Evolutionary conservation across 2,888 invertebrate species (phyloP), one percentile per base, ranked within the genome.

Genomic region (Leistus spinibarbis): DNA sequence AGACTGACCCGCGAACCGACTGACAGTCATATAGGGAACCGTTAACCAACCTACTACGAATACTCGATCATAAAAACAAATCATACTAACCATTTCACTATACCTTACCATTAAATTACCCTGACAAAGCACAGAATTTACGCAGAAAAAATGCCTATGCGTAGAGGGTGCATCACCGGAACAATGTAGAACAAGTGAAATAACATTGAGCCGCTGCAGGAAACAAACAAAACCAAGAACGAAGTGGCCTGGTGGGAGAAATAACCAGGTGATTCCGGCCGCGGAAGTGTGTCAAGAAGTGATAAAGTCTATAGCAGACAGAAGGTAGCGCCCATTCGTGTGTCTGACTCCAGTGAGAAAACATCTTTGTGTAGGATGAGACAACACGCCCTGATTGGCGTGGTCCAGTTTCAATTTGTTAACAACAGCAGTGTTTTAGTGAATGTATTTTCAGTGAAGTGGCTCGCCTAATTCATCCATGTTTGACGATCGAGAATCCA

Each of bases 281-380:
- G 81, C 84, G 84, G 84, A 85, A 84, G 85, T 85, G 78, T 84
- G 85, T 82, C 85, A 83, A 78, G 81, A 82, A 83, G 81, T 83
- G 83, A 84, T 83, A 84, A 75, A 83, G 81, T 81, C 78, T 80
- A 80, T 79, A 57, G 60, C 24, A 73, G 73, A 73, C 73, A 53
- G 40, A 67, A 22, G 73, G 67, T 67, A 73, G 73, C 62, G 73
- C 73, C 62, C 66, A 73, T 67, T 73, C 73, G 57, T 56, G 60
- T 67, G 53, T 67, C 64, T 22, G 62, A 16, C 62, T 57, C 23
- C 22, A 54, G 67, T 73, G 73, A 73, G 73, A 73, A 65, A 19
- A 67, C 20, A 60, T 73, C 72, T 66, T n/a, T 60, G 60, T 67
- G 24, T 64, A 73, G 60, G 73, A 73, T 73, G 73, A 24, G 17